These are phyloP conservation scores for Ardeotis arabs DNA, from an alignment of 2,113 vertebrate genomes.

Conservation along the genomic window DNA sequence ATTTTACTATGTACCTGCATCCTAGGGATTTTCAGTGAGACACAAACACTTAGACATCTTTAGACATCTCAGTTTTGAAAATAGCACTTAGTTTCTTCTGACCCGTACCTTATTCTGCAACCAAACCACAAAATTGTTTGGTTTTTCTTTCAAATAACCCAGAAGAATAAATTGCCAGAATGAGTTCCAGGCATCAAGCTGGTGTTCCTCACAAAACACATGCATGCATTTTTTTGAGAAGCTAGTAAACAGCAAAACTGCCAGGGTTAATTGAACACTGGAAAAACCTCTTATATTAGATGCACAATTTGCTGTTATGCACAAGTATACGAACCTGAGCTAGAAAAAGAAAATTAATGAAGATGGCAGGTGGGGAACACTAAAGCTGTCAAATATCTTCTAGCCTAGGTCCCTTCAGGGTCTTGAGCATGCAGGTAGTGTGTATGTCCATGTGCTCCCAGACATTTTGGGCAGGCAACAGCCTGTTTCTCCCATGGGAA, in stretches of 20 bases:
- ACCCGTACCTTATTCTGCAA: not conserved
- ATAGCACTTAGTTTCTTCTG: not conserved
- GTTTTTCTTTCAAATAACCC: not conserved
- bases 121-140: not conserved
- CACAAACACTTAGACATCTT: not conserved
- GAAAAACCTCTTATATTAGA: not conserved
- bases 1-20: not conserved
- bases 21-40: not conserved
- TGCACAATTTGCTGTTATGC: not conserved
- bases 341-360: not conserved
- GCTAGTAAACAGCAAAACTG: not conserved
- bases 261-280: not conserved
- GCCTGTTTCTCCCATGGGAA: not conserved
- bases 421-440: not conserved
- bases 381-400: not conserved
- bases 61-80: not conserved
- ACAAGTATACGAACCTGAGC: not conserved
- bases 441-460: not conserved
- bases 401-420: not conserved
- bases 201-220: not conserved
- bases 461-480: not conserved
- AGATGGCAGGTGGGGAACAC: not conserved
- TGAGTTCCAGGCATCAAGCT: not conserved
- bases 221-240: not conserved
- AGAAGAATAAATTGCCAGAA: not conserved